These are phyloP conservation scores for Alcedo quadribrachys DNA, from an alignment of 2,797 vertebrate genomes.

Conservation along the genomic window DNA sequence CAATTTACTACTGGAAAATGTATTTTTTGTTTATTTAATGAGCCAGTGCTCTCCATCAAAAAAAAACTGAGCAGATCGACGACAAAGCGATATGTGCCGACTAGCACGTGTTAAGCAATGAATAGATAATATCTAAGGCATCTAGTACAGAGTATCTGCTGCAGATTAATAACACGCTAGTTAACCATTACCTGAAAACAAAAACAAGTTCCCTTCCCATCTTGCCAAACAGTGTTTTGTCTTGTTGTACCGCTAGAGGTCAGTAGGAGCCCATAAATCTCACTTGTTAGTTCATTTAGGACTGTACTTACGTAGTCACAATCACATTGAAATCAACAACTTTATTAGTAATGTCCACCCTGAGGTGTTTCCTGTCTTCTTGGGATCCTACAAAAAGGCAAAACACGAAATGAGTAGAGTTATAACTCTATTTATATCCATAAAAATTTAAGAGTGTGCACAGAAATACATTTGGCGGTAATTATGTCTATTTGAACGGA, in stretches of 20 bases:
- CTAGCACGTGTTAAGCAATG: background rate
- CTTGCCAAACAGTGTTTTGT: background rate
- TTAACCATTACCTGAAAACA: background rate
- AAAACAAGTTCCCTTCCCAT: background rate
- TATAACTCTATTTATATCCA: background rate
- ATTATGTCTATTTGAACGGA: background rate
- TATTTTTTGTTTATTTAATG: background rate
- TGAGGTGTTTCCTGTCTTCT: slow-evolving; percentile 91
- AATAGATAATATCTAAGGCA: background rate
- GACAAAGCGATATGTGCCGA: background rate
- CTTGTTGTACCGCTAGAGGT: slow-evolving; percentile 46
- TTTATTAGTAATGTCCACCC: slow-evolving; percentile 86
- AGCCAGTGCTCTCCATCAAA: background rate
- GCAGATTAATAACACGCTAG: background rate
- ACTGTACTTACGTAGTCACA: slow-evolving; percentile 91
- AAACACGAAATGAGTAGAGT: background rate
- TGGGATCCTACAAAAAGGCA: slow-evolving; percentile 83
- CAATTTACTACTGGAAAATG: background rate
- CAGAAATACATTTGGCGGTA: background rate
- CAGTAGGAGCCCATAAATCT: background rate
- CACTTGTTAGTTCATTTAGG: background rate
- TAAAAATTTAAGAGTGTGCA: background rate
- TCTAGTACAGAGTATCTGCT: background rate
- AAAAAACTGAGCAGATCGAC: background rate
- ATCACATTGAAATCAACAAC: slow-evolving; percentile 89